Evolutionary conservation across 1,140 invertebrate genomes (phyloP), one percentile per base, ranked within the genome.

Genomic region (Leptestheria dahalacensis): DNA sequence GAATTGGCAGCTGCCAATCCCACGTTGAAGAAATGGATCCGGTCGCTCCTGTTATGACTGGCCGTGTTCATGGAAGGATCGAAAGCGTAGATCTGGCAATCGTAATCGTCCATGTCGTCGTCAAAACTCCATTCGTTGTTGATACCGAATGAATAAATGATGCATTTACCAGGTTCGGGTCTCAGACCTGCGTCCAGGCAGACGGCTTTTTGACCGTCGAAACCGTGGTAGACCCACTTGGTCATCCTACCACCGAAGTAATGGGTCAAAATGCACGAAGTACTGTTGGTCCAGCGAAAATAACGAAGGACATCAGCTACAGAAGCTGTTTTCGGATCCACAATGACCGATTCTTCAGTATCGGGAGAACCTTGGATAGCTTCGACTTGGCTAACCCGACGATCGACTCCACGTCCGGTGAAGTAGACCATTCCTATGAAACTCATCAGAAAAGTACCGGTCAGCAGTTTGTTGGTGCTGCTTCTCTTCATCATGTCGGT

Each of bases 91-190:
- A 63, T 60, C 46, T 63, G 28, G n/a, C 62, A 63, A 6, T 60
- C 62, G 15, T 57, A 57, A 12, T 48, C 53, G 20, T 51, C 60
- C 11, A 55, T 48, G 10, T 51, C 59, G 20, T 61, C 57, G 25
- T 63, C 62, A 51, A 63, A 63, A 1, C 57, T 60, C 62, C 62
- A 63, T 6, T 63, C 62, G 33, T 63, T 52, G 20, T 57, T 61
- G 3, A 60, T 53, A 2, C 60, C 57, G 28, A 65, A 62, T 18
- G 64, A 65, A 23, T 63, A 63, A 33, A 65, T 63, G 15, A 50
- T 20, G 47, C 64, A 65, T 24, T 49, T 57, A 24, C 50, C 54
- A 1, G 49, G 47, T 3, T n/a, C 21, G 24, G 63, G 28, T 26
- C 26, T 18, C 20, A 65, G 50, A 4, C 25, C 48, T 1, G 48